These are phyloP conservation scores for Nineta flava DNA, from an alignment of 2,888 invertebrate species.

Conservation along the genomic window DNA sequence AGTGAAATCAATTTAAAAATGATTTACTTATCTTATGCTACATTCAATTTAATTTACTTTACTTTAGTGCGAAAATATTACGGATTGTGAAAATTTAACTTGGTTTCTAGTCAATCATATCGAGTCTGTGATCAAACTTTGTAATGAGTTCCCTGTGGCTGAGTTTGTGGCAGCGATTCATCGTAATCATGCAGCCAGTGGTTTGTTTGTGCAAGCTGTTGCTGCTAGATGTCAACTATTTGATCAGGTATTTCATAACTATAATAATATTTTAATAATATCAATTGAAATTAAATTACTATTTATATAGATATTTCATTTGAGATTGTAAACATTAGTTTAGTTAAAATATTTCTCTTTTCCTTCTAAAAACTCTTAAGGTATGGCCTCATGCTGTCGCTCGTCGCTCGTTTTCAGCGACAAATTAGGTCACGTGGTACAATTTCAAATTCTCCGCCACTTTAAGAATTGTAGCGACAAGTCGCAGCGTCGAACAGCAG, in stretches of 20 bases:
- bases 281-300: too few relatives aligned
- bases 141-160: conserved; percentile 46
- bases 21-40: conserved; percentile 3
- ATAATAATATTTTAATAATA: too few relatives aligned
- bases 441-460: too few relatives aligned
- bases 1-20: conserved; percentile 20
- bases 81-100: conserved; percentile 53
- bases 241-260: conserved; percentile 2
- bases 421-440: too few relatives aligned
- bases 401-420: too few relatives aligned
- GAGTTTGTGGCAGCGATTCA: conserved; percentile 45
- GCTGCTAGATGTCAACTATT: conserved; percentile 44
- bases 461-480: too few relatives aligned
- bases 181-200: conserved; percentile 47
- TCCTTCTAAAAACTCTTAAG: too few relatives aligned
- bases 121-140: conserved; percentile 45
- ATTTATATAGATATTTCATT: too few relatives aligned
- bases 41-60: conserved; percentile 5
- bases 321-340: too few relatives aligned
- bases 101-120: conserved; percentile 65
- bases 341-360: too few relatives aligned
- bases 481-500: too few relatives aligned
- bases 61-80: conserved; percentile 46
- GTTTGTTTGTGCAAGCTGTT: conserved; percentile 53
- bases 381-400: too few relatives aligned